Percentiles rank a stretch among this genome's conserved stretches.
Conservation (phyloP, 2,888 invertebrate species). For the Lacanobia oleracea region DNA sequence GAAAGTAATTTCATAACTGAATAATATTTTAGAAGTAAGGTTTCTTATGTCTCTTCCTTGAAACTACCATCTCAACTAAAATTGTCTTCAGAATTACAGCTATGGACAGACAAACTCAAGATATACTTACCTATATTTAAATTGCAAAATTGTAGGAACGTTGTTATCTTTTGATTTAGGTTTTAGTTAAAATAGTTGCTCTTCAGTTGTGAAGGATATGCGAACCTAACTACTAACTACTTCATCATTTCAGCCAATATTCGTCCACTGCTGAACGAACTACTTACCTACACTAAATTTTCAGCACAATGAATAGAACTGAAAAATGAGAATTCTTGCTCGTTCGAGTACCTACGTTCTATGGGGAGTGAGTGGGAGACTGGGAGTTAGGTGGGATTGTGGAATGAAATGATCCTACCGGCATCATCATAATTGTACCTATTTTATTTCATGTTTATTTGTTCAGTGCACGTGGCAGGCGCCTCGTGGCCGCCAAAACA, state of each 20-base stretch:
- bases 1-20: background rate
- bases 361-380: background rate
- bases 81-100: background rate
- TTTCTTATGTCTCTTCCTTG: too few relatives aligned
- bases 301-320: background rate
- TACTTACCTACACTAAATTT: background rate
- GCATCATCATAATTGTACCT: background rate
- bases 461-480: slow-evolving; percentile 17
- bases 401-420: background rate
- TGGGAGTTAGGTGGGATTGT: background rate
- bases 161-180: background rate
- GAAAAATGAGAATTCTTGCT: background rate
- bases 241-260: too few relatives aligned
- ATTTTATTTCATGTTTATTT: background rate
- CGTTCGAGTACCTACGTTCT: background rate
- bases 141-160: background rate
- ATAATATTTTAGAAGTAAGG: too few relatives aligned
- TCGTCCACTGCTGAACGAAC: too few relatives aligned
- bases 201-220: too few relatives aligned
- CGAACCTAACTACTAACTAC: too few relatives aligned
- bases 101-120: background rate
- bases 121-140: too few relatives aligned
- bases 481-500: slow-evolving; percentile 9
- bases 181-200: background rate
- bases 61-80: too few relatives aligned